Conservation (phyloP, 2,888 invertebrate genomes). For the Agelastica alni region DNA sequence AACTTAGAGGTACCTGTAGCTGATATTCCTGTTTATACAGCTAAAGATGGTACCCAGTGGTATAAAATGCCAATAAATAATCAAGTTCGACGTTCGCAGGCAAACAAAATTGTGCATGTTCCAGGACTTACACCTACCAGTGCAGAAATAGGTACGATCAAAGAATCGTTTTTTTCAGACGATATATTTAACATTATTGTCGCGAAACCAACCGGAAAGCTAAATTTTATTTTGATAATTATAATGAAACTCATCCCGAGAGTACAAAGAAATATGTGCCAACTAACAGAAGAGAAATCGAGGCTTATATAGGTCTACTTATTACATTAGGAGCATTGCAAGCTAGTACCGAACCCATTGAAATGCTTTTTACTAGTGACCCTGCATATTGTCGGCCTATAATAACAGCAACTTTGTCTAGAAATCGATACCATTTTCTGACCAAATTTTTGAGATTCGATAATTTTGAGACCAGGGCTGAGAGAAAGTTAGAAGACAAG, state of each 20-base stretch:
- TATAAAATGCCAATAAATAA: no score
- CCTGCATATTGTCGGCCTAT: background rate
- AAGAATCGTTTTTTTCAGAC: no score
- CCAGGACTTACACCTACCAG: no score
- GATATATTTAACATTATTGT: no score
- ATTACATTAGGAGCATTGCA: background rate
- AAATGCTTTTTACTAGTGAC: background rate
- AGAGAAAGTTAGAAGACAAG: constrained; percentile 20
- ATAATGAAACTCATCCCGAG: background rate
- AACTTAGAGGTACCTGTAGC: no score
- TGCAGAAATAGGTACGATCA: background rate
- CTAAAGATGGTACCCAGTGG: background rate
- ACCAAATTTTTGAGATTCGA: constrained; percentile 19
- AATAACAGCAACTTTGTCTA: constrained; percentile 4
- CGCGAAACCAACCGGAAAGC: no score
- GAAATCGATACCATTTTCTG: constrained; percentile 11
- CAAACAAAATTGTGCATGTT: background rate
- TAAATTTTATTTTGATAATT: no score
- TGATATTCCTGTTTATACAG: background rate
- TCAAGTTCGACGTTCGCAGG: background rate
- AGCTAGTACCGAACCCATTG: background rate
- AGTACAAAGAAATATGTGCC: background rate
- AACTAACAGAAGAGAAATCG: background rate
- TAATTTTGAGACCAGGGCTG: constrained; percentile 23
- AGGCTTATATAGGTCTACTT: background rate